Evolutionary conservation across 2,113 vertebrate genomes (phyloP).

Genomic region (Menura novaehollandiae): DNA sequence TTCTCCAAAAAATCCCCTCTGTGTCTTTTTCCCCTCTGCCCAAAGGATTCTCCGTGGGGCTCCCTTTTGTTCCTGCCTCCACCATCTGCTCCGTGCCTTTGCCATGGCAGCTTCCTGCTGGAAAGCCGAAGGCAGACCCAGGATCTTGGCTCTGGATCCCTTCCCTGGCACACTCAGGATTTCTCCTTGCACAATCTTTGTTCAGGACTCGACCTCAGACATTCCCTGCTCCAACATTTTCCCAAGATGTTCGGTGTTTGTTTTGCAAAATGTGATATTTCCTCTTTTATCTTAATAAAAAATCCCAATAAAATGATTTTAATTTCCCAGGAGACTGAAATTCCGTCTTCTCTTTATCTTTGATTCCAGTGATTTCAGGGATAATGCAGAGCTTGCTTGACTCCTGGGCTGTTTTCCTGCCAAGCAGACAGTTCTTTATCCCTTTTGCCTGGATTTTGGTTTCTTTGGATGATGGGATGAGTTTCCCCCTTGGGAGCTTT

Average conservation of each 20-base stretch:
- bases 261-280: not conserved
- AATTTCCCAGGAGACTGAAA: not conserved
- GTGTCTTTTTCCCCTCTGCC: not conserved
- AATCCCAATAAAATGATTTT: accelerated
- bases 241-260: not conserved
- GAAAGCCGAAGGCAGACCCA: not conserved
- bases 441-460: not conserved
- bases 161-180: not conserved
- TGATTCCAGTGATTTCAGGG: not conserved
- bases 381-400: not conserved
- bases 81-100: conserved; percentile 30
- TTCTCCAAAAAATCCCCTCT: not conserved
- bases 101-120: not conserved
- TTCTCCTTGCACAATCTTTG: not conserved
- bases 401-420: not conserved
- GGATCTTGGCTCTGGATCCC: not conserved
- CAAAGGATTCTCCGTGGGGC: not conserved
- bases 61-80: not conserved
- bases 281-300: not conserved
- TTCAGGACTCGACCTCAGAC: not conserved
- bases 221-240: not conserved
- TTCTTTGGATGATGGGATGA: not conserved
- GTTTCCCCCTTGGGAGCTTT: not conserved
- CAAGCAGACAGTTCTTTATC: not conserved
- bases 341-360: not conserved